phyloP scores from a whole-genome alignment of 2,113 vertebrate genomes.

The Psittacara wagleri region DNA sequence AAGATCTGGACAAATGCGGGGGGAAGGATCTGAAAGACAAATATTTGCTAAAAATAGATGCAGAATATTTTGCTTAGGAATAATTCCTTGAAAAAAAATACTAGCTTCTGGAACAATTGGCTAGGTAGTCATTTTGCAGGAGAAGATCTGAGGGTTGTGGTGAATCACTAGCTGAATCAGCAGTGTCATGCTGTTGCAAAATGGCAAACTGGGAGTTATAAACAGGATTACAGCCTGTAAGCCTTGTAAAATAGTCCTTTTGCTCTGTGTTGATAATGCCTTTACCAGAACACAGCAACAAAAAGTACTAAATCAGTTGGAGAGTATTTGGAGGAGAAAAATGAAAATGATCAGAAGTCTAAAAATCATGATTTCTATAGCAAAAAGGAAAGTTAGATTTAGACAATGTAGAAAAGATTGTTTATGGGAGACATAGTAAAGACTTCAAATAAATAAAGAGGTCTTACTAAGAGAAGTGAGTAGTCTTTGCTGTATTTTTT shows the following conservation, averaged over 20 bases:
- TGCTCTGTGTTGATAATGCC: not conserved
- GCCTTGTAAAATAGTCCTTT: slow-evolving; percentile 2
- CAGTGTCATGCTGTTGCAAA: slow-evolving; percentile 55
- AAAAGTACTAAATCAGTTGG: not conserved
- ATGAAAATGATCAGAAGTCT: not conserved
- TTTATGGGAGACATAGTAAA: not conserved
- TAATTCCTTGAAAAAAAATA: not conserved
- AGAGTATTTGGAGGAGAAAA: not conserved
- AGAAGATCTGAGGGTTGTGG: slow-evolving; percentile 27
- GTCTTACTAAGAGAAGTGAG: not conserved
- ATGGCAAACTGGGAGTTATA: slow-evolving; percentile 45
- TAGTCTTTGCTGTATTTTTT: not conserved
- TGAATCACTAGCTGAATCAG: slow-evolving; percentile 65
- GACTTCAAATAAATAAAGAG: not conserved
- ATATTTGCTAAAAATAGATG: not conserved
- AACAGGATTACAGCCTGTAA: slow-evolving; percentile 28
- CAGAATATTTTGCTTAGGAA: not conserved
- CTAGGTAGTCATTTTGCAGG: slow-evolving; percentile 44
- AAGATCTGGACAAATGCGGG: not conserved
- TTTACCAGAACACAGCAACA: not conserved
- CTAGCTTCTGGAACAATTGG: slow-evolving; percentile 31
- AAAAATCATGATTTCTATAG: not conserved
- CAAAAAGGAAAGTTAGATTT: not conserved
- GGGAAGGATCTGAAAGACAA: not conserved
- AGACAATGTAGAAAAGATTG: not conserved